Conservation (phyloP, 2,113 vertebrate species). For the Uropsilus gracilis region DNA sequence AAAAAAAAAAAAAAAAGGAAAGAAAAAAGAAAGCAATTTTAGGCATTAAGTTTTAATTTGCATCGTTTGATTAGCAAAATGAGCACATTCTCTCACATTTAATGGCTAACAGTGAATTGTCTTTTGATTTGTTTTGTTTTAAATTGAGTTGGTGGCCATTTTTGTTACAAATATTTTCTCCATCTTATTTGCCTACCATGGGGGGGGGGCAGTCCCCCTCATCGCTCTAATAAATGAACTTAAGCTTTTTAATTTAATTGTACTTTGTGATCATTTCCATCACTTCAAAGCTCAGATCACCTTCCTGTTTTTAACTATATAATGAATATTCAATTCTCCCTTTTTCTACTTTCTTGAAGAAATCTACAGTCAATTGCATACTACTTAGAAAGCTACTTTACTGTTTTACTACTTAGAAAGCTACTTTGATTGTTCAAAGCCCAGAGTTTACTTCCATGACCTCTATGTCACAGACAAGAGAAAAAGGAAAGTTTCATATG, state of each 20-base stretch:
- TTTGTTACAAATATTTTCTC: background rate
- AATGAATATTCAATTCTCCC: slow-evolving; percentile 35
- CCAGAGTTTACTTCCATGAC: slow-evolving; percentile 19
- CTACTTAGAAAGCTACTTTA: too few species aligned
- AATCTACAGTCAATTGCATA: background rate
- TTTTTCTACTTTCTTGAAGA: slow-evolving; percentile 12
- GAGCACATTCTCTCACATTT: background rate
- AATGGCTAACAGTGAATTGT: background rate
- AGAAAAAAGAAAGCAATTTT: too few species aligned
- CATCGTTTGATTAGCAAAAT: background rate
- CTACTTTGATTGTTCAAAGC: background rate
- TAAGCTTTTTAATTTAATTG: background rate
- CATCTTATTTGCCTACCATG: background rate
- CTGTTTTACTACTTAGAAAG: background rate
- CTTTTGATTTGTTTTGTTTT: background rate
- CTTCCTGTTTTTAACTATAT: slow-evolving; percentile 10
- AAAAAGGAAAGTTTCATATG: background rate
- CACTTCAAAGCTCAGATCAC: background rate
- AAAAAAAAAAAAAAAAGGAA: too few species aligned
- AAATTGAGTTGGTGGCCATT: background rate
- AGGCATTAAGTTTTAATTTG: background rate
- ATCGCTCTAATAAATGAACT: background rate
- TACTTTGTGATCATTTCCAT: background rate
- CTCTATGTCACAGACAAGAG: slow-evolving; percentile 11
- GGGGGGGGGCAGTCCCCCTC: background rate